Evolutionary conservation across 2,797 vertebrate species (phyloP).

Genomic region (Perodicticus potto): DNA sequence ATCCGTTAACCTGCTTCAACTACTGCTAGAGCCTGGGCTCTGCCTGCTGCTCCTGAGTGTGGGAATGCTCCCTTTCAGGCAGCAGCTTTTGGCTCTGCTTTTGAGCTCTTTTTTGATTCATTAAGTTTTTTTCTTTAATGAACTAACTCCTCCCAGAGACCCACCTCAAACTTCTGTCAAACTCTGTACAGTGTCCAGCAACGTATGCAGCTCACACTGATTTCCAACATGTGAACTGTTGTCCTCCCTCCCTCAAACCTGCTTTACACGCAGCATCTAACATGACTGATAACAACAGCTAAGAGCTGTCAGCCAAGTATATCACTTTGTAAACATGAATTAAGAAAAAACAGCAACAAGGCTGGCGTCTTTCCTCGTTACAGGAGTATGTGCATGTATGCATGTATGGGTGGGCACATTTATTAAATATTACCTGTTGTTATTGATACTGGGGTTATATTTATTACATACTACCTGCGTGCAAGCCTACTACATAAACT

Average conservation of each 20-base stretch:
- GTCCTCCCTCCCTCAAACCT: background rate
- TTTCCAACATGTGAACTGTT: background rate
- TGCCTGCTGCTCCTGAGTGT: background rate
- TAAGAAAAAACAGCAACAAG: background rate
- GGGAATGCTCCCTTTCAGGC: background rate
- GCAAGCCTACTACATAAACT: background rate
- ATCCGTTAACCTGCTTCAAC: background rate
- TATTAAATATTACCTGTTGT: background rate
- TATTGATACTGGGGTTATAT: background rate
- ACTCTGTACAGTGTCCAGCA: background rate
- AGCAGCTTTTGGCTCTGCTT: background rate
- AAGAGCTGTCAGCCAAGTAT: background rate
- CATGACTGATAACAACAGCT: background rate
- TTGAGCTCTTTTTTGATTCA: background rate
- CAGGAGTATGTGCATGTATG: background rate
- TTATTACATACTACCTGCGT: background rate
- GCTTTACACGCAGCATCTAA: background rate
- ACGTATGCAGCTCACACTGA: background rate
- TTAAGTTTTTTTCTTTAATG: background rate
- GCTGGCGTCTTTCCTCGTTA: background rate
- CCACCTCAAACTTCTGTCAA: background rate
- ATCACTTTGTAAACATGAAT: background rate
- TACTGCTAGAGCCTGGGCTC: background rate
- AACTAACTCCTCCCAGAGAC: background rate
- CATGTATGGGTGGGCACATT: background rate